Conservation (phyloP, 1,140 invertebrate genomes). For the Zaprionus nigranus region DNA sequence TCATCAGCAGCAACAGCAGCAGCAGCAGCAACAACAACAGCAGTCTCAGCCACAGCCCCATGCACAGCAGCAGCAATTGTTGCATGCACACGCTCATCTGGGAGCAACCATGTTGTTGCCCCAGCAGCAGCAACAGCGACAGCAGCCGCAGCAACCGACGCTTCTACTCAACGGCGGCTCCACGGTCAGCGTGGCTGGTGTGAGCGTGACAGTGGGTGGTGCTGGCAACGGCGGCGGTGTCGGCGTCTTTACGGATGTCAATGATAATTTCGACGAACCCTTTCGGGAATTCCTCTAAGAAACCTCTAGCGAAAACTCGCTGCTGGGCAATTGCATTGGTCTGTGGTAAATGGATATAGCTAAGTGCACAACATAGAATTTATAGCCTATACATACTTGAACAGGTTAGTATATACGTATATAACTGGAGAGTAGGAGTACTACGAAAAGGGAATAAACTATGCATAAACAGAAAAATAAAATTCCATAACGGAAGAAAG, state of each 20-base stretch:
- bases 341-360: constrained; percentile 41
- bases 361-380: constrained; percentile 31
- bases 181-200: constrained; percentile 39
- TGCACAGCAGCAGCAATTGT: constrained; percentile 49
- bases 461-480: not conserved
- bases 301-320: not conserved
- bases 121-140: constrained; percentile 46
- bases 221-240: constrained; percentile 29
- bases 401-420: constrained; percentile 1
- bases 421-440: not conserved
- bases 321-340: not conserved
- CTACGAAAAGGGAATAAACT: not conserved
- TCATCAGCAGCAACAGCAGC: constrained; percentile 48
- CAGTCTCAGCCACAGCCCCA: constrained; percentile 44
- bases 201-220: constrained; percentile 42
- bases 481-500: not conserved
- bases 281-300: constrained; percentile 78
- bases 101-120: constrained; percentile 59
- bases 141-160: constrained; percentile 53
- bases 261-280: constrained; percentile 80
- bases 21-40: constrained; percentile 29
- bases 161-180: constrained; percentile 66
- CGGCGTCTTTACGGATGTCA: constrained; percentile 64
- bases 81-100: constrained; percentile 63
- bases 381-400: constrained; percentile 30